Evolutionary conservation across 2,888 invertebrate genomes (phyloP), one percentile per base, ranked within the genome.

Genomic region (Melieria omissa): DNA sequence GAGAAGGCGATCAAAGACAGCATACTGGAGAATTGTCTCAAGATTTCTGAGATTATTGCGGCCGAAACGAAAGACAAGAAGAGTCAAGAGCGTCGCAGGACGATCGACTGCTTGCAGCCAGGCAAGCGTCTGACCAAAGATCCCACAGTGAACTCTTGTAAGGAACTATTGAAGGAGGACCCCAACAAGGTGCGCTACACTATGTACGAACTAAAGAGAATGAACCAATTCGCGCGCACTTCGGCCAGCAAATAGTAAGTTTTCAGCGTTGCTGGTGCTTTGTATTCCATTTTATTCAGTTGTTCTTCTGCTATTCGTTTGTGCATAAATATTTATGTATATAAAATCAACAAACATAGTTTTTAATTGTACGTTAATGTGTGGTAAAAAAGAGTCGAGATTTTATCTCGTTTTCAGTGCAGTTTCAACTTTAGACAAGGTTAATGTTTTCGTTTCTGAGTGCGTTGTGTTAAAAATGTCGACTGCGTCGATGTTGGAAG

Each of bases 11-110:
- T 58, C 6, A 76, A 74, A 14, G 70, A 70, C 0, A 49, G 63
- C 42, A 76, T 79, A 65, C 70, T 79, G 47, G 73, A 76, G 55
- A 77, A 79, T 60, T 77, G 79, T 66, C 73, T 78, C 8, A 76
- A 77, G 67, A 77, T 78, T 29, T 71, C 66, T 54, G 76, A 79
- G 69, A 73, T 78, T 10, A n/a, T 78, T n/a, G 61, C 65, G 10
- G 74, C 60, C 5, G 45, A 66, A 0, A 69, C 73, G 9, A 78
- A 81, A 54, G 69, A 61, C 7, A 75, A 77, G 0, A 75, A 73
- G 10, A 10, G 73, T 54, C 70, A 65, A 3, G 82, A 77, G 8
- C 57, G 44, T 6, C 63, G 65, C 6, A 42, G 16, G n/a, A 16
- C 66, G 12, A 44, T 55, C 9, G 66, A 62, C 10, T 66, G 66